Percentiles rank a stretch among this genome's conserved stretches.
Conservation (phyloP, 1,140 invertebrate genomes). For the Pinna nobilis region DNA sequence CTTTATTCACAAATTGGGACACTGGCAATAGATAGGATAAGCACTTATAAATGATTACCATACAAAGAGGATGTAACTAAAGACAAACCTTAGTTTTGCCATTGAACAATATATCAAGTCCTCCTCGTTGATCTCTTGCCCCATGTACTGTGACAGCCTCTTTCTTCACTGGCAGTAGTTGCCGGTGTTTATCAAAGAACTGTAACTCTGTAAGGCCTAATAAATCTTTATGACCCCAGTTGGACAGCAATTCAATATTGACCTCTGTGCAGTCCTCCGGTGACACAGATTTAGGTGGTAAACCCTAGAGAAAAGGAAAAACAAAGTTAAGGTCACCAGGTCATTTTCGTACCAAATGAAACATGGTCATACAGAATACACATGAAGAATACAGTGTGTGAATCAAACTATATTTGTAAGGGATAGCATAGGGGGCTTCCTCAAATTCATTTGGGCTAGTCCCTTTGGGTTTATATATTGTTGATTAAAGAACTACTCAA, state of each 20-base stretch:
- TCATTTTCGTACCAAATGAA: too few relatives aligned
- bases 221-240: constrained; percentile 66
- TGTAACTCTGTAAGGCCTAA: constrained; percentile 71
- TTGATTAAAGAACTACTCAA: too few relatives aligned
- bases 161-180: constrained; percentile 52
- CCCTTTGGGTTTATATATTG: too few relatives aligned
- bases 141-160: constrained; percentile 60
- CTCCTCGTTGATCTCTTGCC: constrained; percentile 37
- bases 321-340: too few relatives aligned
- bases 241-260: constrained; percentile 62
- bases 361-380: too few relatives aligned
- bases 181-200: constrained; percentile 59
- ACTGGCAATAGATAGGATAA: not conserved
- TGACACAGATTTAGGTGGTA: too few relatives aligned
- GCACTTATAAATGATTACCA: not conserved
- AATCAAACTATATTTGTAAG: too few relatives aligned
- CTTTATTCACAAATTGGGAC: too few relatives aligned
- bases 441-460: too few relatives aligned
- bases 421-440: too few relatives aligned
- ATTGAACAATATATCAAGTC: constrained; percentile 61
- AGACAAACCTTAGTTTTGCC: constrained; percentile 64
- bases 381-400: too few relatives aligned
- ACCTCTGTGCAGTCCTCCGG: constrained; percentile 45
- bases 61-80: not conserved
- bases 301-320: too few relatives aligned